Evolutionary conservation across 2,113 vertebrate species (phyloP).

Genomic region (Heloderma charlesbogerti): DNA sequence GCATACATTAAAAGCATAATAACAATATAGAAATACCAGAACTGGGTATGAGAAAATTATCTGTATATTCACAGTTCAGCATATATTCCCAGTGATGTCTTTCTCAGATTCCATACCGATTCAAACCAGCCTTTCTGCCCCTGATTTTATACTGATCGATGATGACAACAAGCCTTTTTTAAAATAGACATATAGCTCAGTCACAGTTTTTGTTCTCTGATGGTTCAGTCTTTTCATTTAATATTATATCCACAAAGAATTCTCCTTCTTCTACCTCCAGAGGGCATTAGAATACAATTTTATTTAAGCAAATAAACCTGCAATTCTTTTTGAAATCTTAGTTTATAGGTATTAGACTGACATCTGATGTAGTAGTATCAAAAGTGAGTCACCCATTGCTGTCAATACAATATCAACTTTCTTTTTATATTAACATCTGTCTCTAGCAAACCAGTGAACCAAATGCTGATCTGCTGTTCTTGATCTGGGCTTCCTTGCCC

Average conservation of each 20-base stretch:
- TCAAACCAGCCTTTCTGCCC: slow-evolving; percentile 43
- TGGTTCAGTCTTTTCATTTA: slow-evolving; percentile 31
- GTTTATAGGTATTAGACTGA: background rate
- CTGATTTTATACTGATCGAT: slow-evolving; percentile 55
- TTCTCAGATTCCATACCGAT: slow-evolving; percentile 47
- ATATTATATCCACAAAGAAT: slow-evolving; percentile 45
- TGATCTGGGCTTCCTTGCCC: background rate
- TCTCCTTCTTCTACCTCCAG: slow-evolving; percentile 38
- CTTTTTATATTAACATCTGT: background rate
- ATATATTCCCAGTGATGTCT: slow-evolving; percentile 43
- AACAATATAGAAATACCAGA: slow-evolving; percentile 54
- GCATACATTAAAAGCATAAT: slow-evolving; percentile 63
- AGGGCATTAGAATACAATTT: background rate
- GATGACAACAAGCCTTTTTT: background rate
- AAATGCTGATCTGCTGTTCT: background rate
- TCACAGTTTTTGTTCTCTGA: slow-evolving; percentile 15
- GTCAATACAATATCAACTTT: background rate
- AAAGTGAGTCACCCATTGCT: background rate
- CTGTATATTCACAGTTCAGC: slow-evolving; percentile 49
- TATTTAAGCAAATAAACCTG: slow-evolving; percentile 3
- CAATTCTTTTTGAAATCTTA: background rate
- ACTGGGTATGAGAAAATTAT: slow-evolving; percentile 53
- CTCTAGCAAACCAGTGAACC: background rate
- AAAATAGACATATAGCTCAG: background rate
- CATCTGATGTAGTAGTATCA: background rate